Base-by-base conservation (phyloP, 1,140 invertebrate genomes). In the Colletes gigas region DNA sequence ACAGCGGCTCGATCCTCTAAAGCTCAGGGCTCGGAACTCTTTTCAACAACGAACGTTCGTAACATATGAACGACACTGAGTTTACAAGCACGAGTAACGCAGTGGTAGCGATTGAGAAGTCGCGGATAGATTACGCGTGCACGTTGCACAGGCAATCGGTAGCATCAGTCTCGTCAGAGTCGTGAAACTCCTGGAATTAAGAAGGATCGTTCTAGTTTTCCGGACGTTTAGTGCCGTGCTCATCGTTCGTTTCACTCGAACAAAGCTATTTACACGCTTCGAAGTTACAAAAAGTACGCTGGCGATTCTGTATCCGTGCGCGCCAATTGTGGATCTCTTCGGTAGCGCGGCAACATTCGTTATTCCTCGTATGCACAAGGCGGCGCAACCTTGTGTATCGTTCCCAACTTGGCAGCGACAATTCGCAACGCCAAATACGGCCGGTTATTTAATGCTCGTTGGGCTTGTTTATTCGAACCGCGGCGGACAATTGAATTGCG, bases 361-460 rank as follows among this genome's bases (percentile, higher is more conserved):
- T 80, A 75, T 67, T 52, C 63, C 62, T 52, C 47, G 78, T 74
- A 47, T 66, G 19, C 63, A n/a, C 55, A 47, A 54, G 39, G 59
- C 77, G 19, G 69, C 69, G 10, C 19, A 66, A 54, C 71, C 62
- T 80, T 75, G 52, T 73, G 71, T 39, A 57, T 39, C 78, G 62
- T 60, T 66, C 78, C 78, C 12, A 75, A 66, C 62, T 80, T 67
- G 78, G 78, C 54, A 67, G 70, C 62, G 71, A 80, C 78, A 80
- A 80, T 80, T 63, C 78, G 78, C 69, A 60, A 52, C 84, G 52
- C 69, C 84, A 71, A 85, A 85, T 85, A 85, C 70, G 84, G 76
- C 71, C 80, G 55, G 73, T 82, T 85, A 82, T 85, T 85, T 85
- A 85, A 85, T 76, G 83, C 74, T 81, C 72, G 73, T 60, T 59